Evolutionary conservation across 1,140 invertebrate genomes (phyloP), one percentile per base, ranked within the genome.

Genomic region (Listronotus bonariensis): DNA sequence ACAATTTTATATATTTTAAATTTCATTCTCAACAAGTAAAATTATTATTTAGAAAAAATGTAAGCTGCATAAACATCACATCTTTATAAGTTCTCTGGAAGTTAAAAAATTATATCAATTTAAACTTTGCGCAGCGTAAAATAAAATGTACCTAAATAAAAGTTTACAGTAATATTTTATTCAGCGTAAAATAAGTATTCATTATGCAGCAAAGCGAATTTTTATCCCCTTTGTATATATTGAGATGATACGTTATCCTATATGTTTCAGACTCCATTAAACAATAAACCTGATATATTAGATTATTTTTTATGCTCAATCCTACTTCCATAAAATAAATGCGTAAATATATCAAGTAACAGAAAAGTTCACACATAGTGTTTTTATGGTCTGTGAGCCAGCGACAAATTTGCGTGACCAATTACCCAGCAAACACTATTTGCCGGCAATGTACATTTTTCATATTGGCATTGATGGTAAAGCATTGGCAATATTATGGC

Each of bases 151-250:
- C 14, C 26, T 55, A 14, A 18, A 11, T 3, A 48, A 42, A 42
- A 55, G 38, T 55, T 55, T 36, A 6, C 34, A 1, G 8, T 36
- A 12, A 36, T 36, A 36, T n/a, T 42, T 20, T 20, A 55, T 55
- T 55, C 18, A 6, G n/a, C 15, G 36, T 18, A 18, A 42, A 55
- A 55, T 55, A 38, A 38, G 20, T 7, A 38, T 42, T 55, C 38
- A 55, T 55, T 55, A 55, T 20, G 53, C 17, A 55, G 20, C 38
- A 55, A 55, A 55, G 40, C 53, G 53, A 18, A 42, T 26, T 55
- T 55, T 42, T 55, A 55, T 55, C 53, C 53, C 53, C 53, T 41
- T 55, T 36, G 15, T 38, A 18, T 55, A n/a, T 31, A 18, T 20
- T 36, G 42, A 42, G 53, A 55, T 55, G 36, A 12, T 26, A 42